phyloP scores from a whole-genome alignment of 2,797 vertebrate species.

The Microtus agrestis region DNA sequence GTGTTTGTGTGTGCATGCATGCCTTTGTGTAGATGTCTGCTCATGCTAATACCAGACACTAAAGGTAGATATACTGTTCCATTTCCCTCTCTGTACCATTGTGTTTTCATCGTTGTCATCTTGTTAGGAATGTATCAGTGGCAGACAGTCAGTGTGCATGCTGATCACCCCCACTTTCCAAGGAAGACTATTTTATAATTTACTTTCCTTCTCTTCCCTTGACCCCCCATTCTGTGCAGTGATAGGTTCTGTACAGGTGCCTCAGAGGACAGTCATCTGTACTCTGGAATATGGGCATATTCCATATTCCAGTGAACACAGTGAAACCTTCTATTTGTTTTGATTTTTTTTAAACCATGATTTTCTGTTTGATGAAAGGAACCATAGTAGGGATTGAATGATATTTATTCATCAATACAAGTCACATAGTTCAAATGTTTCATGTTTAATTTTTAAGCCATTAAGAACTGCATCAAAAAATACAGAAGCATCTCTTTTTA shows the following conservation, averaged over 20 bases:
- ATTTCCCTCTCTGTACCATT: background rate
- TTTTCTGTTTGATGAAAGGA: slow-evolving; percentile 18
- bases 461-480: background rate
- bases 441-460: slow-evolving; percentile 19
- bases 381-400: background rate
- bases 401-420: slow-evolving; percentile 36
- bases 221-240: background rate
- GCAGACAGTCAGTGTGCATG: background rate
- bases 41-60: background rate
- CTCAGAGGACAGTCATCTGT: background rate
- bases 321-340: background rate
- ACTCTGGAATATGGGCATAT: background rate
- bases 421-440: background rate
- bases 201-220: background rate
- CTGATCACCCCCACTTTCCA: background rate
- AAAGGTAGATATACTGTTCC: background rate
- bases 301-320: background rate
- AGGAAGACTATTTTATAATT: background rate
- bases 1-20: background rate
- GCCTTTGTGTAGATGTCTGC: background rate
- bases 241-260: background rate
- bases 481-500: background rate
- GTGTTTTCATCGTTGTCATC: background rate
- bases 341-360: background rate
- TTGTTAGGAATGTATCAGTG: background rate